Evolutionary conservation across 1,140 invertebrate genomes (phyloP).

Genomic region (Teleogryllus occipitalis): DNA sequence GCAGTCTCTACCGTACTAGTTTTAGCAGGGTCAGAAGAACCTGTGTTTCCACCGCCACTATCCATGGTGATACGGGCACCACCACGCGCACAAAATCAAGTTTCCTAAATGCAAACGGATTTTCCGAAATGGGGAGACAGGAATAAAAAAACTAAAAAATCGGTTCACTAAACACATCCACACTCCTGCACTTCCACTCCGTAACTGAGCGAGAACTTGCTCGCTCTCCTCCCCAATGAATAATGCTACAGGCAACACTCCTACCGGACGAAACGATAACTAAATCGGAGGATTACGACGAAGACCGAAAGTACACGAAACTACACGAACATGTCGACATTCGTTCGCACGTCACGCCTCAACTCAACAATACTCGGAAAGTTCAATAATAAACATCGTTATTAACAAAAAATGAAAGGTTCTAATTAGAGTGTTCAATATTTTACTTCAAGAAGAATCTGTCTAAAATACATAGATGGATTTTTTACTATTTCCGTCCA

Average conservation of each 20-base stretch:
- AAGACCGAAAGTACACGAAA: neutral
- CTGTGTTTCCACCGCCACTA: constrained; percentile 15
- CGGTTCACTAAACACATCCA: neutral
- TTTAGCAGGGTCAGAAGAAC: constrained; percentile 14
- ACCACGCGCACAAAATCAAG: constrained; percentile 7
- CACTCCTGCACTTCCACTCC: neutral
- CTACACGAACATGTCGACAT: neutral
- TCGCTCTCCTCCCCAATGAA: neutral
- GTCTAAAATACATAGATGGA: no score
- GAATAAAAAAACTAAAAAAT: neutral
- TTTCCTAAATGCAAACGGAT: neutral
- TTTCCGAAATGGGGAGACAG: neutral
- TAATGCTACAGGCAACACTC: neutral
- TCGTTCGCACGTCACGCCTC: no score
- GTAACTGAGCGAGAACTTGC: neutral
- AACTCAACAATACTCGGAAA: no score
- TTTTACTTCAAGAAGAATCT: no score
- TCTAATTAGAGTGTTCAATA: no score
- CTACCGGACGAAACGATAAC: neutral
- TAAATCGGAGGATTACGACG: neutral
- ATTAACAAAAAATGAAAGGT: no score
- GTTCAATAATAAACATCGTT: no score
- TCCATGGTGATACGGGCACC: constrained; percentile 17
- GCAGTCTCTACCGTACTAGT: constrained; percentile 20
- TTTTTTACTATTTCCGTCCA: no score